phyloP scores from a whole-genome alignment of 2,888 invertebrate genomes.

The Ennomos erosarius region DNA sequence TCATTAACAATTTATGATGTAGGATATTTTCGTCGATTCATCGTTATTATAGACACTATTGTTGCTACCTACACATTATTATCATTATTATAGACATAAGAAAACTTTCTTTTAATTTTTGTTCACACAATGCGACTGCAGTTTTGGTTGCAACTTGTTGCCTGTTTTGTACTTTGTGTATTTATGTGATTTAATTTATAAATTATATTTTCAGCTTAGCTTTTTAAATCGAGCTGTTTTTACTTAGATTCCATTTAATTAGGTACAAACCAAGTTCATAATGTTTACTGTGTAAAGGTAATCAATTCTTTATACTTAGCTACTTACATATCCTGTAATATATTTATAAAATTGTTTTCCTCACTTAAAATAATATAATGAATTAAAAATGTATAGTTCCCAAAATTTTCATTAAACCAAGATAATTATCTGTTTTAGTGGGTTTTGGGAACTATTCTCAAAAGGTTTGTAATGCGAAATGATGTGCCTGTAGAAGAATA shows the following conservation, averaged over 20 bases:
- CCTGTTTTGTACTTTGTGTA: slow-evolving; percentile 23
- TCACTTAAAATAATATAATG: slow-evolving; percentile 4
- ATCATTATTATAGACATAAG: too few relatives aligned
- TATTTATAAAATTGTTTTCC: too few relatives aligned
- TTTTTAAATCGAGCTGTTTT: slow-evolving; percentile 15
- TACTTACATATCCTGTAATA: too few relatives aligned
- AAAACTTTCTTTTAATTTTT: too few relatives aligned
- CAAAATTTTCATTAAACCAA: too few relatives aligned
- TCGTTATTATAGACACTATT: too few relatives aligned
- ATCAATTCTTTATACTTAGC: too few relatives aligned
- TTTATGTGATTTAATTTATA: slow-evolving; percentile 28
- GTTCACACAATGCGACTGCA: slow-evolving; percentile 25
- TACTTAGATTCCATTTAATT: slow-evolving; percentile 3
- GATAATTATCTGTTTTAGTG: too few relatives aligned
- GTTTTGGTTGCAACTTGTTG: slow-evolving; percentile 13
- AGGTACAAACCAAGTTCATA: slow-evolving; percentile 3
- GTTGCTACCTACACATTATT: too few relatives aligned
- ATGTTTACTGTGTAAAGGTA: background rate
- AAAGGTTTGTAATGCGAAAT: background rate
- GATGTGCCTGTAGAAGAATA: slow-evolving; percentile 7
- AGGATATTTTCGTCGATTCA: too few relatives aligned
- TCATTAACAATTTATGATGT: too few relatives aligned
- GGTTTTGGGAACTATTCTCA: background rate
- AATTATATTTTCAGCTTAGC: slow-evolving; percentile 23
- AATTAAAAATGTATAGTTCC: background rate